Percentiles rank a stretch among this genome's conserved stretches.
These are phyloP conservation scores for Marmota flaviventris DNA, from an alignment of 2,113 vertebrate species.

Conservation along the genomic window DNA sequence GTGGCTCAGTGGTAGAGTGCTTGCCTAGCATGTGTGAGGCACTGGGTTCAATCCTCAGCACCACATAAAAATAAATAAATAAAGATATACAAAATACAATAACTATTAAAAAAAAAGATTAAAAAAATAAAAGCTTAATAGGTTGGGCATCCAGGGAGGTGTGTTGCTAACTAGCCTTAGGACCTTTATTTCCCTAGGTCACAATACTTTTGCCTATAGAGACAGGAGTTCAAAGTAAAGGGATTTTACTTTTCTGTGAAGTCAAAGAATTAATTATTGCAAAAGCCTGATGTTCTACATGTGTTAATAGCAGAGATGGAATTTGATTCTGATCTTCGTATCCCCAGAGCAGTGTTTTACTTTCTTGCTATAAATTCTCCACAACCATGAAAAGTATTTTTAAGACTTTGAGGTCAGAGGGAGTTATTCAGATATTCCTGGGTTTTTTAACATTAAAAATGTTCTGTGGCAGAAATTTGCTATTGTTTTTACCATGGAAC, in stretches of 20 bases:
- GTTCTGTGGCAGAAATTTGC: conserved; percentile 11
- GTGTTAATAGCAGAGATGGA: not conserved
- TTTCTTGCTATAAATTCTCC: not conserved
- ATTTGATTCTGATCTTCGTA: not conserved
- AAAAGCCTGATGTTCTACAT: not conserved
- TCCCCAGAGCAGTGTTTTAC: not conserved
- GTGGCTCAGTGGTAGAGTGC: too few relatives aligned
- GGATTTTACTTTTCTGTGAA: conserved; percentile 12
- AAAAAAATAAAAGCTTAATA: not conserved
- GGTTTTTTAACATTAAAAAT: not conserved
- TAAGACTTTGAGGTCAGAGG: not conserved
- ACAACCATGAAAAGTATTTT: not conserved
- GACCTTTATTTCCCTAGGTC: not conserved
- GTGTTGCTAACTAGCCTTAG: not conserved
- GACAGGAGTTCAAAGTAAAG: not conserved
- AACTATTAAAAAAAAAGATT: too few relatives aligned
- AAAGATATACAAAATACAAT: too few relatives aligned
- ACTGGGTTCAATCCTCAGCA: too few relatives aligned
- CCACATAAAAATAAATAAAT: too few relatives aligned
- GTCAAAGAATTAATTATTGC: conserved; percentile 8
- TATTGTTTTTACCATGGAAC: not conserved
- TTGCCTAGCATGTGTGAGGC: too few relatives aligned
- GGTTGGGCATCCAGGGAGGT: not conserved
- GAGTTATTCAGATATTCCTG: not conserved
- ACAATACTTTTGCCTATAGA: not conserved